These are phyloP conservation scores for Talpa occidentalis DNA, from an alignment of 2,113 vertebrate genomes.

Conservation along the genomic window DNA sequence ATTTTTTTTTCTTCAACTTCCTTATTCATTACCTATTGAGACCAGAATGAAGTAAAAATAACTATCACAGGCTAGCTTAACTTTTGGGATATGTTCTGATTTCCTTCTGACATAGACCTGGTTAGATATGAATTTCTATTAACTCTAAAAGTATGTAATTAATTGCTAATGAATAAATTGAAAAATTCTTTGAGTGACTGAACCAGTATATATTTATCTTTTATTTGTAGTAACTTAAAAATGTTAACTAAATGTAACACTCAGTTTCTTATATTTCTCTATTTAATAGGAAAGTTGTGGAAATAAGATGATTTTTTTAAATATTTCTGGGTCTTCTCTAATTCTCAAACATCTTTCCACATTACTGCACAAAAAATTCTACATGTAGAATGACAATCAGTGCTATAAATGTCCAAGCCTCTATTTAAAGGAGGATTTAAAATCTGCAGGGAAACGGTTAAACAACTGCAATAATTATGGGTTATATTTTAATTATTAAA, in stretches of 20 bases:
- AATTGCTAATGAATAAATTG: background rate
- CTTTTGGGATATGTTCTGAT: background rate
- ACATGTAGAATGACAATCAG: slow-evolving; percentile 22
- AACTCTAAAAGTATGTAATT: background rate
- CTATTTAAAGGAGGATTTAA: slow-evolving; percentile 57
- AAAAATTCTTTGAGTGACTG: background rate
- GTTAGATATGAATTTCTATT: background rate
- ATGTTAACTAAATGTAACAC: slow-evolving; percentile 44
- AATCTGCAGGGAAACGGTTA: slow-evolving; percentile 36
- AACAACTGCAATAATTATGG: slow-evolving; percentile 19
- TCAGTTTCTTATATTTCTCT: slow-evolving; percentile 17
- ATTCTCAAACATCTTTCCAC: slow-evolving; percentile 37
- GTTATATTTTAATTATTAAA: slow-evolving; percentile 60
- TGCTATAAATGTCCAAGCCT: slow-evolving; percentile 54
- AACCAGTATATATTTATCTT: slow-evolving; percentile 8
- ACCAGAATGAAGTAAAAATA: slow-evolving; percentile 34
- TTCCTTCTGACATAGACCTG: slow-evolving; percentile 29
- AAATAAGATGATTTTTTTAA: slow-evolving; percentile 50
- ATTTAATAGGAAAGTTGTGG: slow-evolving; percentile 37
- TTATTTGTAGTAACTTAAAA: slow-evolving; percentile 52
- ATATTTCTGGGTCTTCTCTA: slow-evolving; percentile 42
- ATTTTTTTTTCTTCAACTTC: slow-evolving; percentile 41
- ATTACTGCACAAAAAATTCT: slow-evolving; percentile 49
- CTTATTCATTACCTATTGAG: background rate
- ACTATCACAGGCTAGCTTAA: background rate